Conservation (phyloP, 2,113 vertebrate genomes). For the Ceuthmochares aereus region DNA sequence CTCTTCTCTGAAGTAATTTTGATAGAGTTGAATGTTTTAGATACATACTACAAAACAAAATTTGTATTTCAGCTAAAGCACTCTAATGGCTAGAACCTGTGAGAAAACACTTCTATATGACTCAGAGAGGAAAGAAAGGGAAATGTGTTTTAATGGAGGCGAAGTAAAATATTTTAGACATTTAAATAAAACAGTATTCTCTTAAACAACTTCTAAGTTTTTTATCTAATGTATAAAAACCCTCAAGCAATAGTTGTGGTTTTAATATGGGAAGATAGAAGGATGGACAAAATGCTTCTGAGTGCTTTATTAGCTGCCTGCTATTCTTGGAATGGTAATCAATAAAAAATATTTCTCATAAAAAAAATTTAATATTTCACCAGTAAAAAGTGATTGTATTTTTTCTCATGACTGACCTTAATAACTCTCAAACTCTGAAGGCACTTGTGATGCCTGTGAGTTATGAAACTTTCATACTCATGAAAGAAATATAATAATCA, state of each 20-base stretch:
- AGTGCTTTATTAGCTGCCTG: conserved; percentile 42
- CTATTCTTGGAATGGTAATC: conserved; percentile 32
- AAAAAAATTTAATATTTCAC: conserved; percentile 64
- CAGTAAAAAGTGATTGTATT: conserved; percentile 39
- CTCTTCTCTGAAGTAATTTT: not conserved
- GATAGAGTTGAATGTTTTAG: not conserved
- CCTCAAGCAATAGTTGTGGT: not conserved
- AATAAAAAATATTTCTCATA: conserved; percentile 59
- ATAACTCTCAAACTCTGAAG: conserved; percentile 36
- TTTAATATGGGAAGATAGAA: not conserved
- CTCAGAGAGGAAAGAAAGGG: not conserved
- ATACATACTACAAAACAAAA: not conserved
- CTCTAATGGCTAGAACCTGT: not conserved
- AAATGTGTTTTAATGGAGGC: not conserved
- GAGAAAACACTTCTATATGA: not conserved
- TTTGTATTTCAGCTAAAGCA: not conserved
- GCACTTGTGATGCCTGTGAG: conserved; percentile 26
- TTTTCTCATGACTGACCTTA: conserved; percentile 23
- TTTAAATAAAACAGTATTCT: not conserved
- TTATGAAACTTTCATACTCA: conserved; percentile 33
- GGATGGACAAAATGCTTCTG: not conserved
- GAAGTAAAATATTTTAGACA: not conserved
- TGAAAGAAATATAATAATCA: conserved; percentile 44
- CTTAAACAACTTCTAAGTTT: not conserved
- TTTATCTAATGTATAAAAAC: not conserved